Base-by-base conservation (phyloP, 2,888 invertebrate species). In the Orthosia gothica region DNA sequence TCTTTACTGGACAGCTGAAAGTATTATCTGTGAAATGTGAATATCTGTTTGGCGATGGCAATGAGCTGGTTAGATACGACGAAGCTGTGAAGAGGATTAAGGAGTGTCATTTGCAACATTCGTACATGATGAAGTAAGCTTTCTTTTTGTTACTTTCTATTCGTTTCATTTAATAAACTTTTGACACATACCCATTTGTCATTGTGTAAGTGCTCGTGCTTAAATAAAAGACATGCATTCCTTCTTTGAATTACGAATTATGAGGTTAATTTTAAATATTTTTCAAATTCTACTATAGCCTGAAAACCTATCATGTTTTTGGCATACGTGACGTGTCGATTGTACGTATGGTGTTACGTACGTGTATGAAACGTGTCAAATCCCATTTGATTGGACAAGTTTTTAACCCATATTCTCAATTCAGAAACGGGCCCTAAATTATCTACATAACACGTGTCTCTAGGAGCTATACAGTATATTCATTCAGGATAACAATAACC, bases 1-100 rank as follows among this genome's bases (percentile, higher is more conserved):
- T 96, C 90, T 93, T 95, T 67, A 85, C 92, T 75, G 96, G 95
- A 2, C 96, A 96, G 73, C 76, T 96, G 16, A 91, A 94, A 68
- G 70, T 96, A 20, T 75, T 96, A 50, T 92, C 89, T 49, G 74
- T 72, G 0, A 94, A 94, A 61, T 95, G 95, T 81, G 86, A 87
- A n/a, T 88, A 87, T 58, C 67, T 95, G 32, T 95, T 95, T 80
- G 90, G 88, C 16, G 83, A 90, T 62, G 88, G 84, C 18, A 75
- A 83, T 45, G 84, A 86, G 26, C 64, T 52, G 26, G 78, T 89
- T 18, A 85, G 79, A 79, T 83, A 90, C 63, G 79, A 85, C 18
- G 88, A 92, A 69, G 90, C 90, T 7, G 75, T 91, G 7, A 79
- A 88, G 45, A 91, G 87, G 72, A 93, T 96, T 52, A 91, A 84